Evolutionary conservation across 2,888 invertebrate genomes (phyloP).

Genomic region (Nephrotoma guestfalica): DNA sequence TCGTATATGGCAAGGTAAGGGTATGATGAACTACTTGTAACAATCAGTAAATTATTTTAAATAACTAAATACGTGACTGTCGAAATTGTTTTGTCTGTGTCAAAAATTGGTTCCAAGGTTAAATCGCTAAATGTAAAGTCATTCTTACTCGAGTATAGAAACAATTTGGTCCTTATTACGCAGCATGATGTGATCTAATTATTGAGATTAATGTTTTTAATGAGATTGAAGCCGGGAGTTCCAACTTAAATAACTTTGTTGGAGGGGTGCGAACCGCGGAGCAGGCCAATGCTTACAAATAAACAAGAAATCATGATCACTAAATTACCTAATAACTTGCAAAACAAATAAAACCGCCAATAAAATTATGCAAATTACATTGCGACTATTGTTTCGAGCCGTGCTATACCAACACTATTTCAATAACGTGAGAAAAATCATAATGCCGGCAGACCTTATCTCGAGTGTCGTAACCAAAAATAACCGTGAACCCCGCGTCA

Average conservation of each 20-base stretch:
- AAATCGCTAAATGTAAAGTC: neutral
- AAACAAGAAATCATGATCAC: neutral
- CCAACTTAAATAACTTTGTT: neutral
- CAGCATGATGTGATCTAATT: neutral
- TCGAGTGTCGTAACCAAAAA: neutral
- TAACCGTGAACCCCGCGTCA: neutral
- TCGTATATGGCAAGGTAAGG: neutral
- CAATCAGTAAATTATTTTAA: neutral
- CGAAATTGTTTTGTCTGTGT: neutral
- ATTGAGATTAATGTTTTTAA: neutral
- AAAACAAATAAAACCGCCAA: neutral
- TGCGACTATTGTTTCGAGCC: neutral
- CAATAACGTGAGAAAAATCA: neutral
- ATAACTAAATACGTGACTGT: neutral
- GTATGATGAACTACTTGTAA: neutral
- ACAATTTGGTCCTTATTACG: neutral
- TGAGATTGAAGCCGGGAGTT: neutral
- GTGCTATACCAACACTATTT: neutral
- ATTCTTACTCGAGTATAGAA: neutral
- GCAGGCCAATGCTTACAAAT: no score
- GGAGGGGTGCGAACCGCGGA: neutral
- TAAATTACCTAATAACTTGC: neutral
- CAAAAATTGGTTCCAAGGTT: neutral
- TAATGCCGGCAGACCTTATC: neutral
- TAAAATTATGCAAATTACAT: neutral